Evolutionary conservation across 2,888 invertebrate species (phyloP).

Genomic region (Synanthedon andrenaeformis): DNA sequence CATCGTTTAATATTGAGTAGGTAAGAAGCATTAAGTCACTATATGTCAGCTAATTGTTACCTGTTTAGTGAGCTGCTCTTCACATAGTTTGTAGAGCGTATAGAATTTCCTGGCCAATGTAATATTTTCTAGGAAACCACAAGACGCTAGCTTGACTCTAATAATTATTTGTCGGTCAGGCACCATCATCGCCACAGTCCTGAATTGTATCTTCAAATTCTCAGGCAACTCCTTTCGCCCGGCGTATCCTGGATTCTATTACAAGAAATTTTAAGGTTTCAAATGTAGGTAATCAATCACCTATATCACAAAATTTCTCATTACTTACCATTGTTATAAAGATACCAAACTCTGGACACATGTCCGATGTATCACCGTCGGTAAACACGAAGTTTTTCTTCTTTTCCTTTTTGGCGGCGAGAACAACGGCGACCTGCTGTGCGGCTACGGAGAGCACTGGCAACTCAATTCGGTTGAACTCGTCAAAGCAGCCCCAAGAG

Average conservation of each 20-base stretch:
- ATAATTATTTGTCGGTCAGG: slow-evolving; percentile 98
- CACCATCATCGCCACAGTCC: slow-evolving; percentile 99
- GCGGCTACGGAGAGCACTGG: slow-evolving; percentile 92
- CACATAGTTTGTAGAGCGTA: slow-evolving; percentile 95
- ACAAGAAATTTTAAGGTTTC: background rate
- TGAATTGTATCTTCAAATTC: slow-evolving; percentile 96
- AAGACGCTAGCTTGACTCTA: slow-evolving; percentile 93
- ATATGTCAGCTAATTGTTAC: slow-evolving; percentile 36
- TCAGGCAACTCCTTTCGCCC: slow-evolving; percentile 96
- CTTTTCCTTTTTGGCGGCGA: slow-evolving; percentile 93
- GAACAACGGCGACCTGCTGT: slow-evolving; percentile 94
- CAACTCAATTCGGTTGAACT: slow-evolving; percentile 94
- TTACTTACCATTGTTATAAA: slow-evolving; percentile 92
- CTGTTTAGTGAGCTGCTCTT: slow-evolving; percentile 97
- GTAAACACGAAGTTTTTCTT: slow-evolving; percentile 92
- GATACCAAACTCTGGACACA: slow-evolving; percentile 97
- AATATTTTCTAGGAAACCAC: slow-evolving; percentile 96
- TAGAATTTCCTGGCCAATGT: slow-evolving; percentile 96
- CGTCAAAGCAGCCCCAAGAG: slow-evolving; percentile 98
- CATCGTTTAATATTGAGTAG: too few relatives aligned
- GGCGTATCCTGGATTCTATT: slow-evolving; percentile 95
- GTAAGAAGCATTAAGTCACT: background rate
- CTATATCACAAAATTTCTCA: too few relatives aligned
- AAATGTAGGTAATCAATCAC: background rate
- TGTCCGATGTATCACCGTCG: slow-evolving; percentile 91